Percentiles rank a stretch among this genome's conserved stretches.
phyloP scores from a whole-genome alignment of 1,140 invertebrate genomes.

The Rhysida immarginata region DNA sequence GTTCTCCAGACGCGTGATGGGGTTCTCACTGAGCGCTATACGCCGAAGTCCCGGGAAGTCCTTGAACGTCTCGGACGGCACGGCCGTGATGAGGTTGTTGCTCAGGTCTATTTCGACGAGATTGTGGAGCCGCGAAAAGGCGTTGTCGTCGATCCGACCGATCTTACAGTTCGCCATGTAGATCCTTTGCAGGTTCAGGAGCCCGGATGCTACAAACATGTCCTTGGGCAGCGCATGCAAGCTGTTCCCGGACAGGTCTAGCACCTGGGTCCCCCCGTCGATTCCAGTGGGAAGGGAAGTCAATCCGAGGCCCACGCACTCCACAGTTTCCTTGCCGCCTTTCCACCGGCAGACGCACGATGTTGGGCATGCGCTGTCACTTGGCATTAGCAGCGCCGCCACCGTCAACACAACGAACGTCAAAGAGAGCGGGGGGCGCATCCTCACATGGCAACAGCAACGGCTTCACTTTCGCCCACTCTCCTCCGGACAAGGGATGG shows the following conservation, averaged over 20 bases:
- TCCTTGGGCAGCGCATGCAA: slow-evolving; percentile 61
- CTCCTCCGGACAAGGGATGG: no score
- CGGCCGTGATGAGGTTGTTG: slow-evolving; percentile 44
- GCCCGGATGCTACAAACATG: slow-evolving; percentile 58
- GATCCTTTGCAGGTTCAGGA: slow-evolving; percentile 71
- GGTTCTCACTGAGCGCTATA: slow-evolving; percentile 52
- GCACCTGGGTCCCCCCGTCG: slow-evolving; percentile 71
- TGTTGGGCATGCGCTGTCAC: no score
- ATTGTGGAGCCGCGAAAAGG: slow-evolving; percentile 68
- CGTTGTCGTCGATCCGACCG: slow-evolving; percentile 63
- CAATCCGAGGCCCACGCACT: slow-evolving; percentile 62
- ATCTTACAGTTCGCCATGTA: slow-evolving; percentile 65
- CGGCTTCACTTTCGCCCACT: no score
- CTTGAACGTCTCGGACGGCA: slow-evolving; percentile 52
- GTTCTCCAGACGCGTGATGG: slow-evolving; percentile 46
- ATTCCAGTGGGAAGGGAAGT: slow-evolving; percentile 65
- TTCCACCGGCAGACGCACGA: slow-evolving; percentile 81
- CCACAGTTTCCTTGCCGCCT: slow-evolving; percentile 73
- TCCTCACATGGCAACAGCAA: no score
- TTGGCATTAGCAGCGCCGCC: no score
- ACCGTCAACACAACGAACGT: no score
- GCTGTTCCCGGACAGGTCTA: slow-evolving; percentile 74
- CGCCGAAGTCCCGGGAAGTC: slow-evolving; percentile 56
- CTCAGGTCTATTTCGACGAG: slow-evolving; percentile 65
- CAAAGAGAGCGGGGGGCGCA: no score